Conservation (phyloP, 2,888 invertebrate species). For the Diabrotica balteata region DNA sequence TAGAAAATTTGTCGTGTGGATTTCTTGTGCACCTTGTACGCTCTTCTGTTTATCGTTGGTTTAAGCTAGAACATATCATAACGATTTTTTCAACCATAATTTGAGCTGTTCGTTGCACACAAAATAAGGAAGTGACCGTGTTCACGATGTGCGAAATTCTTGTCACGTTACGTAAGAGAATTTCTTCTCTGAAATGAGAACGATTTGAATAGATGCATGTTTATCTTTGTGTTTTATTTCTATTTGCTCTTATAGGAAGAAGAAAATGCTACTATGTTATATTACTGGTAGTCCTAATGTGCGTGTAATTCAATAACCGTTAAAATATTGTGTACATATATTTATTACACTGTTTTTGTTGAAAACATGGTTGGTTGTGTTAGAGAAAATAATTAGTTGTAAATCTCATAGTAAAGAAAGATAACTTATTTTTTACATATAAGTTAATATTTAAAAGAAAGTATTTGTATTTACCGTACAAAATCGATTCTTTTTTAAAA, state of each 20-base stretch:
- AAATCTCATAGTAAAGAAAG: too few relatives aligned
- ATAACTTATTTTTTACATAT: too few relatives aligned
- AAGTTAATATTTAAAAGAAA: too few relatives aligned
- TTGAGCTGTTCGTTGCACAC: neutral
- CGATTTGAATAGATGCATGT: slow-evolving; percentile 2
- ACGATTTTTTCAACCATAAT: neutral
- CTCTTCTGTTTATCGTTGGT: too few relatives aligned
- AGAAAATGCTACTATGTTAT: neutral
- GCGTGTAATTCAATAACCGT: neutral
- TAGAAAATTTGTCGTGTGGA: too few relatives aligned
- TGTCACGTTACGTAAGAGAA: slow-evolving; percentile 1
- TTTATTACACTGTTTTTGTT: too few relatives aligned
- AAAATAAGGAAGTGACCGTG: slow-evolving; percentile 8
- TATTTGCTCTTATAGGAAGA: neutral
- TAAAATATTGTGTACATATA: neutral
- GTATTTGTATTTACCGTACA: too few relatives aligned
- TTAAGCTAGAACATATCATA: too few relatives aligned
- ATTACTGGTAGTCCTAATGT: neutral
- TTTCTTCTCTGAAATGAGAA: slow-evolving; percentile 2
- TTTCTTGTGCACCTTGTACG: too few relatives aligned
- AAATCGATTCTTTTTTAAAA: too few relatives aligned
- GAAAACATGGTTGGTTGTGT: too few relatives aligned
- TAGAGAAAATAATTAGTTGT: too few relatives aligned
- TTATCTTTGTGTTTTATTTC: neutral
- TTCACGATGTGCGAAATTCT: slow-evolving; percentile 10